Conservation (phyloP, 2,113 vertebrate genomes). For the Cephalopterus ornatus region DNA sequence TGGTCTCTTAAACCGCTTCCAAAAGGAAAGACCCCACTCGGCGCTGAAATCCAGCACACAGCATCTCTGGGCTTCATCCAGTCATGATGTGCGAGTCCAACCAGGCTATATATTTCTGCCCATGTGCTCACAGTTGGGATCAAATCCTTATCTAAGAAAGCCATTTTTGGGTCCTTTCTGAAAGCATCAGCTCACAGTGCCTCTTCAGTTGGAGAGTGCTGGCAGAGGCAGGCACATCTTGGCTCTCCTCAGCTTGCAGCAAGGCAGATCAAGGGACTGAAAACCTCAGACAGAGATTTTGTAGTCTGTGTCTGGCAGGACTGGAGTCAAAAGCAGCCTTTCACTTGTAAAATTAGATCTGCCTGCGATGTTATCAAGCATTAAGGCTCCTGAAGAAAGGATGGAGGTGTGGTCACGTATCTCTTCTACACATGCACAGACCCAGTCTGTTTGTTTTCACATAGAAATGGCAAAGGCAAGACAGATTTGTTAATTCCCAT, state of each 20-base stretch:
- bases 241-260: background rate
- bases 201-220: background rate
- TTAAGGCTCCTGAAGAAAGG: background rate
- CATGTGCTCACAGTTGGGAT: background rate
- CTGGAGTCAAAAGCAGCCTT: background rate
- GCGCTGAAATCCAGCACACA: background rate
- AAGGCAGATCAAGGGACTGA: background rate
- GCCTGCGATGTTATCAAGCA: background rate
- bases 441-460: fast-evolving
- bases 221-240: background rate
- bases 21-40: background rate
- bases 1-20: background rate
- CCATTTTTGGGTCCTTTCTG: background rate
- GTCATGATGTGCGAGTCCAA: fast-evolving
- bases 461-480: background rate
- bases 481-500: background rate
- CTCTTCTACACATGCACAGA: background rate
- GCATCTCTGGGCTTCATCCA: background rate
- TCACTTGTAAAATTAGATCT: background rate
- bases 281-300: background rate
- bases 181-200: background rate
- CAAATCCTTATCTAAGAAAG: background rate
- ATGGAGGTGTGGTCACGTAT: background rate
- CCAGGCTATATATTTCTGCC: background rate
- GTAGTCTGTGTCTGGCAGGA: background rate